Conservation (phyloP, 2,113 vertebrate species). For the Eptatretus burgeri region DNA sequence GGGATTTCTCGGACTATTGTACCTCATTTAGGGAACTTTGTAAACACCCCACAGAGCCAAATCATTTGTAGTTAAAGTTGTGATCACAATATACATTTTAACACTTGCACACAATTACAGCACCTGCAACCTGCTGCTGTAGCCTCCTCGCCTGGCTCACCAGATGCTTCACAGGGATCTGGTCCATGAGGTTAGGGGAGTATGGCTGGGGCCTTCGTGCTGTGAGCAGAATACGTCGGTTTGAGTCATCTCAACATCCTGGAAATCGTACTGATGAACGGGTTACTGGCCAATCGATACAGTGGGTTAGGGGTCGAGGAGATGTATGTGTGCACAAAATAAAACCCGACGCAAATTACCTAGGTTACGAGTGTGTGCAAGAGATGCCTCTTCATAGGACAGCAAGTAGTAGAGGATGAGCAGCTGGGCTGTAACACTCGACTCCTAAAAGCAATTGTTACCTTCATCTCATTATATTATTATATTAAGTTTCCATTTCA, state of each 20-base stretch:
- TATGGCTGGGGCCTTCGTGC: constrained; percentile 85
- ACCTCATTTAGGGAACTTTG: too few species aligned
- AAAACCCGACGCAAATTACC: constrained; percentile 18
- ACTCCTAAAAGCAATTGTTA: not conserved
- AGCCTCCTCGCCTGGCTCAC: constrained; percentile 79
- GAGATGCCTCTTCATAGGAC: constrained; percentile 74
- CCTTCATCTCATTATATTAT: too few species aligned
- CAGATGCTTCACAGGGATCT: constrained; percentile 88
- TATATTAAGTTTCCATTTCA: too few species aligned
- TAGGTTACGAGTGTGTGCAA: constrained; percentile 61
- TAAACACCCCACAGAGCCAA: too few species aligned
- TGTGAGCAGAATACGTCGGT: constrained; percentile 16
- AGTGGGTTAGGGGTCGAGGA: too few species aligned
- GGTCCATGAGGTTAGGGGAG: constrained; percentile 75
- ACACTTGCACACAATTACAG: not conserved
- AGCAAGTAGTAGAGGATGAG: constrained; percentile 80
- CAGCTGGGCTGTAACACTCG: constrained; percentile 62
- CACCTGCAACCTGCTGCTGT: constrained; percentile 81
- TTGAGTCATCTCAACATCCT: too few species aligned
- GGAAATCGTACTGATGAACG: too few species aligned
- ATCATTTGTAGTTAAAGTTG: too few species aligned
- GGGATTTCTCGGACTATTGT: too few species aligned
- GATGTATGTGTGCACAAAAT: too few species aligned
- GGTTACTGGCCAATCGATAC: too few species aligned
- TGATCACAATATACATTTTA: too few species aligned